These are phyloP conservation scores for Ditula angustiorana DNA, from an alignment of 2,888 invertebrate species.

Conservation along the genomic window DNA sequence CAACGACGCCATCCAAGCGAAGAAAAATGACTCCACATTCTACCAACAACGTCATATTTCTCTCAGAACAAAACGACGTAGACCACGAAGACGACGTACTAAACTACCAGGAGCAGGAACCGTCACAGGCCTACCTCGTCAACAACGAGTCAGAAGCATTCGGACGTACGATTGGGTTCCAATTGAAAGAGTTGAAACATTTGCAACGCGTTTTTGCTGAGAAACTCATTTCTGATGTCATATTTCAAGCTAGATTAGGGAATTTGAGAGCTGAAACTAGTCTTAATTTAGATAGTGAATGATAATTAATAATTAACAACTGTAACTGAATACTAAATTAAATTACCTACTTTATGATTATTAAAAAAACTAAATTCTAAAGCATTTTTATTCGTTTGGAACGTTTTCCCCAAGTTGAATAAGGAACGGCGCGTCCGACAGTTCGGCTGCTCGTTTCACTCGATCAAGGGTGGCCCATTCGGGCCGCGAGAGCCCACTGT, in stretches of 20 bases:
- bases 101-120: constrained; percentile 4
- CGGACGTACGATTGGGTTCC: constrained; percentile 51
- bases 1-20: background rate
- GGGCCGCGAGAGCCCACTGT: constrained; percentile 40
- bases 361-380: background rate
- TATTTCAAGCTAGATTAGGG: constrained; percentile 54
- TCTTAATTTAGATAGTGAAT: constrained; percentile 39
- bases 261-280: constrained; percentile 47
- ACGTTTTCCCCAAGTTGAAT: background rate
- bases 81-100: constrained; percentile 6
- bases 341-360: background rate
- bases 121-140: background rate
- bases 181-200: constrained; percentile 50
- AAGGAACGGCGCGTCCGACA: constrained; percentile 1
- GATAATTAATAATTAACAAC: constrained; percentile 33
- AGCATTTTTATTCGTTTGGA: background rate
- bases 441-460: constrained; percentile 1
- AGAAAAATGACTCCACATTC: background rate
- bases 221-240: constrained; percentile 60
- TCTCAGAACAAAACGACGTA: constrained; percentile 16
- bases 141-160: constrained; percentile 44
- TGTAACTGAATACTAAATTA: background rate
- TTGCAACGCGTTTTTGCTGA: constrained; percentile 55
- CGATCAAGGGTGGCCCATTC: constrained; percentile 42
- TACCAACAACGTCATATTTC: constrained; percentile 6